Evolutionary conservation across 1,140 invertebrate genomes (phyloP), one percentile per base, ranked within the genome.

Genomic region (Telenomus remus): DNA sequence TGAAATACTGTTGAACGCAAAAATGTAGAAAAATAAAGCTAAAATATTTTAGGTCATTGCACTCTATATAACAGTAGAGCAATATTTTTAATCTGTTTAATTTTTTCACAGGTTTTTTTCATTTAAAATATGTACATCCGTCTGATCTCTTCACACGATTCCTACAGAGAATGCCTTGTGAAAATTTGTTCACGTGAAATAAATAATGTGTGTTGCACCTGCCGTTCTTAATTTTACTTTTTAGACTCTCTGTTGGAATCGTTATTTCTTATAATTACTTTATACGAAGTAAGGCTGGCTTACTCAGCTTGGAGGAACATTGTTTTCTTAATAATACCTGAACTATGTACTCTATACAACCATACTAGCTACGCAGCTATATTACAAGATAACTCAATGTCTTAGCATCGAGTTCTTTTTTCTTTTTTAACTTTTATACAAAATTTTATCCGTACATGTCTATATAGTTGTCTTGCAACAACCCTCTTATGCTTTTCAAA

Each of bases 291-390:
- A 87, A 87, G 86, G 86, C 86, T 87, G 84, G 84, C 85, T 85
- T 86, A 85, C 83, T 87, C 83, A 85, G 85, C 85, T 86, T 85
- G 77, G 78, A 87, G 85, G 85, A 87, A 87, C 86, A 85, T 87
- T 85, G 82, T 86, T 86, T 86, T 85, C 80, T 76, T 54, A 34
- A 70, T 76, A 76, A 70, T 76, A 76, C 73, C 59, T 70, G 65
- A 64, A 48, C 55, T 65, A 60, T 75, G 59, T 64, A 75, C 10
- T 70, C 74, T 76, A 71, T 76, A 65, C 66, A 69, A 64, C 61
- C 68, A 63, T 71, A 71, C 74, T 66, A 66, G 6, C 53, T 77
- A 76, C 49, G 60, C 61, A 59, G 51, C 55, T 73, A 60, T 64
- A 56, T 56, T 68, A 72, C 64, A 60, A 37, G 42, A 3, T 37